Conservation (phyloP, 2,888 invertebrate genomes). For the Acrocyrtus sp. region DNA sequence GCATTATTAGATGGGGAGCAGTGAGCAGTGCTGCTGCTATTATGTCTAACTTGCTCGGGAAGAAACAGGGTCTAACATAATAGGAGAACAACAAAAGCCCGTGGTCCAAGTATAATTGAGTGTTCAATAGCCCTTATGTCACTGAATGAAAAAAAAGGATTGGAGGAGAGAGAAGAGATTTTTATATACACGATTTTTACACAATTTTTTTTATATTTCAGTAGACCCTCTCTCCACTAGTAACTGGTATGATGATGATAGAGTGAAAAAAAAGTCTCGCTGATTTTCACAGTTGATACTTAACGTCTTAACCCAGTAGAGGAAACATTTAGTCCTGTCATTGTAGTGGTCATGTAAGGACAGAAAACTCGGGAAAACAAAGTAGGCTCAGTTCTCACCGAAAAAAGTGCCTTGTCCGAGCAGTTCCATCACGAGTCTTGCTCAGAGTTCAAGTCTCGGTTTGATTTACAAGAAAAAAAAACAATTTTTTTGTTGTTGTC, state of each 20-base stretch:
- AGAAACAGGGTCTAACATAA: conserved; percentile 18
- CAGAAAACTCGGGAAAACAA: neutral
- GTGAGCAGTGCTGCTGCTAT: conserved; percentile 3
- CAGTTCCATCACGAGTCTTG: no score
- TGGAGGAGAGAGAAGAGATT: conserved; percentile 7
- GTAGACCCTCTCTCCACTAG: neutral
- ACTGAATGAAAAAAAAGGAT: conserved; percentile 25
- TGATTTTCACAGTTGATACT: conserved; percentile 25
- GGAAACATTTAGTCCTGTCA: conserved; percentile 41
- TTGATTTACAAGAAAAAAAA: no score
- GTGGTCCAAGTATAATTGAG: conserved; percentile 34
- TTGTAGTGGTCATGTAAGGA: conserved; percentile 49
- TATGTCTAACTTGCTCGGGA: conserved; percentile 10
- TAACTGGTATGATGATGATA: neutral
- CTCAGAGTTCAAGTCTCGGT: no score
- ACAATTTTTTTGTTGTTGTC: no score
- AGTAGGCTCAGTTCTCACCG: no score
- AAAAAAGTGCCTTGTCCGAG: neutral
- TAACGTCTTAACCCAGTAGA: conserved; percentile 30
- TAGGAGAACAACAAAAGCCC: conserved; percentile 7
- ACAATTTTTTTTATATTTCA: neutral
- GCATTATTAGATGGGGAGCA: neutral
- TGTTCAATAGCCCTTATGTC: conserved; percentile 41
- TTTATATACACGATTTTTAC: neutral
- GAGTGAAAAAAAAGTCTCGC: conserved; percentile 4